phyloP scores from a whole-genome alignment of 2,888 invertebrate species.

The Thymelicus acteon region DNA sequence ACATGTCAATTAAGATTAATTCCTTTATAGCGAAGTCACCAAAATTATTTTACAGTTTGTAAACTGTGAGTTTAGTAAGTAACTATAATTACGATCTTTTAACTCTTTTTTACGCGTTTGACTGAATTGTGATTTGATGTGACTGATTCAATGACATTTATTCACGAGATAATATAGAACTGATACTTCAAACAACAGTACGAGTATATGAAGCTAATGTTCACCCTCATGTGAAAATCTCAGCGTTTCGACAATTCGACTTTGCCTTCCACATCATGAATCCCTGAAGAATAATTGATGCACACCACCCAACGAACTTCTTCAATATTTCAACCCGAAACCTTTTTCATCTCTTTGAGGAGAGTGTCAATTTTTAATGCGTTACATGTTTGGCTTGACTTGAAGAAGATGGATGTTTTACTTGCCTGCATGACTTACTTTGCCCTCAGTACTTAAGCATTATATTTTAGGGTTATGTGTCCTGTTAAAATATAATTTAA shows the following conservation, averaged over 20 bases:
- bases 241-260: not conserved
- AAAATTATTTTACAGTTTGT: too few species aligned
- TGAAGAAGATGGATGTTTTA: not conserved
- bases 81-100: too few species aligned
- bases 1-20: too few species aligned
- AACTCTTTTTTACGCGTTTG: too few species aligned
- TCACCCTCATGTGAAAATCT: not conserved
- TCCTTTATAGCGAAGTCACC: too few species aligned
- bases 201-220: not conserved
- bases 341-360: constrained; percentile 30
- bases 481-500: too few species aligned
- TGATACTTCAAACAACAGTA: too few species aligned
- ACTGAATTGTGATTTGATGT: too few species aligned
- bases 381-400: constrained; percentile 2
- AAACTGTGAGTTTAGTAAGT: too few species aligned
- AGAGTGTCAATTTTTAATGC: constrained; percentile 27
- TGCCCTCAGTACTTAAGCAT: not conserved
- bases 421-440: not conserved
- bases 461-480: not conserved
- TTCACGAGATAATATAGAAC: too few species aligned
- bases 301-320: constrained; percentile 19
- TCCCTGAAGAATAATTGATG: constrained; percentile 21
- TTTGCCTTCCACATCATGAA: constrained; percentile 15
- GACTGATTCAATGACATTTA: too few species aligned
- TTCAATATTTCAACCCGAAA: constrained; percentile 19